These are phyloP conservation scores for Pyrocephalus nanus DNA, from an alignment of 2,797 vertebrate species.

Conservation along the genomic window DNA sequence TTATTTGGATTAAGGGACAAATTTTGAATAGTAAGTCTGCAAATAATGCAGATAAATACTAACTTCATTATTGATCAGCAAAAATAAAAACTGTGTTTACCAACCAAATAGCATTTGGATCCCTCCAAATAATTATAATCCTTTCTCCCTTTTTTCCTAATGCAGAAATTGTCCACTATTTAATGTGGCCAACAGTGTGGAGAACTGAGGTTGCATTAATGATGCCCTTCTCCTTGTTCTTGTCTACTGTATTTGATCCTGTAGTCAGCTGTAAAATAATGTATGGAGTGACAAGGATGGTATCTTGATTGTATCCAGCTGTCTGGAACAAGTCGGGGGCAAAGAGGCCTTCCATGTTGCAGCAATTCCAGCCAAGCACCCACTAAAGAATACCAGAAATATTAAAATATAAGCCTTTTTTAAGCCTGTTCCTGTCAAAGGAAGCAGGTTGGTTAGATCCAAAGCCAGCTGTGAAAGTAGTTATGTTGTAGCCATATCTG, in stretches of 20 bases:
- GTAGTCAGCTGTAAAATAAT: conserved; percentile 73
- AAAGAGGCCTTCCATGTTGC: conserved; percentile 45
- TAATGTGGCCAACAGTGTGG: conserved; percentile 50
- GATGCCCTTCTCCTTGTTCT: conserved; percentile 67
- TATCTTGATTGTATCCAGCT: conserved; percentile 81
- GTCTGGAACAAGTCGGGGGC: conserved; percentile 68
- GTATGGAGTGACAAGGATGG: conserved; percentile 77
- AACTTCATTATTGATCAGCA: neutral
- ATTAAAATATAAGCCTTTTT: conserved; percentile 15
- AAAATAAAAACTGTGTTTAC: neutral
- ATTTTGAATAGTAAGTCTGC: neutral
- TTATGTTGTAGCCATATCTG: neutral
- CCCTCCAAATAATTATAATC: neutral
- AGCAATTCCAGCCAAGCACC: conserved; percentile 20
- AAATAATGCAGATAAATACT: neutral
- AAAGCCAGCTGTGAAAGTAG: conserved; percentile 32
- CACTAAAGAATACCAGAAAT: conserved; percentile 46
- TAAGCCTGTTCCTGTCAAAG: conserved; percentile 22
- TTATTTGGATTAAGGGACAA: neutral
- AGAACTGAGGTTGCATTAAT: conserved; percentile 58
- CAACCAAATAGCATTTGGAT: neutral
- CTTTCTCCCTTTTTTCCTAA: neutral
- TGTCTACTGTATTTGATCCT: conserved; percentile 74
- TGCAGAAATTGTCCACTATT: conserved; percentile 47
- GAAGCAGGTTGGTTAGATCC: neutral